A percentile compares a stretch with the other conserved stretches of the same genome.
Evolutionary conservation across 2,113 vertebrate genomes (phyloP).

Genomic region (Athene noctua): DNA sequence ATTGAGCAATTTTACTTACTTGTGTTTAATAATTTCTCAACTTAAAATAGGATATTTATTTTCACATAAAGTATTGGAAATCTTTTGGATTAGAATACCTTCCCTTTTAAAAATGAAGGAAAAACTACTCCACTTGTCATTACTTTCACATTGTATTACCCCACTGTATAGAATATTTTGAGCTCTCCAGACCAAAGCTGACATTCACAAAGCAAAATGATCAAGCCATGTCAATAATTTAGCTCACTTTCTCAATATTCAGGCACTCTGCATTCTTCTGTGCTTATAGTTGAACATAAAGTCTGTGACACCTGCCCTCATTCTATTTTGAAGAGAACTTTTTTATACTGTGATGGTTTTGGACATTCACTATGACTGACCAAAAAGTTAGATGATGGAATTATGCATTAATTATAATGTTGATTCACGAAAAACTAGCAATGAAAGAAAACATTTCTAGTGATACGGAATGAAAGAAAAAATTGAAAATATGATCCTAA

Average conservation of each 20-base stretch:
- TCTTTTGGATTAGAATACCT: slow-evolving; percentile 15
- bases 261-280: neutral
- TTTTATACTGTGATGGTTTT: neutral
- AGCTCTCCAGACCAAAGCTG: neutral
- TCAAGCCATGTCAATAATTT: neutral
- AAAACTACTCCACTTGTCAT: neutral
- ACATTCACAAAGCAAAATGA: neutral
- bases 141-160: neutral
- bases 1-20: neutral
- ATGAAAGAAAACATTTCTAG: neutral
- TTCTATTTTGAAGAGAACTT: neutral
- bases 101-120: neutral
- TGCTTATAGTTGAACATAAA: neutral
- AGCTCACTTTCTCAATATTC: neutral
- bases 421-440: neutral
- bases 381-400: neutral
- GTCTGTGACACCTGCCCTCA: neutral
- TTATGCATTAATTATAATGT: neutral
- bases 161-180: neutral
- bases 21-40: slow-evolving; percentile 46
- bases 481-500: neutral
- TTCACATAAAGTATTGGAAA: neutral
- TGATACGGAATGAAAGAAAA: neutral
- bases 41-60: slow-evolving; percentile 39
- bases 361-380: neutral